Percentiles rank a stretch among this genome's conserved stretches.
These are phyloP conservation scores for Montipora capricornis DNA, from an alignment of 64 coral and sea anemone species.

Conservation along the genomic window DNA sequence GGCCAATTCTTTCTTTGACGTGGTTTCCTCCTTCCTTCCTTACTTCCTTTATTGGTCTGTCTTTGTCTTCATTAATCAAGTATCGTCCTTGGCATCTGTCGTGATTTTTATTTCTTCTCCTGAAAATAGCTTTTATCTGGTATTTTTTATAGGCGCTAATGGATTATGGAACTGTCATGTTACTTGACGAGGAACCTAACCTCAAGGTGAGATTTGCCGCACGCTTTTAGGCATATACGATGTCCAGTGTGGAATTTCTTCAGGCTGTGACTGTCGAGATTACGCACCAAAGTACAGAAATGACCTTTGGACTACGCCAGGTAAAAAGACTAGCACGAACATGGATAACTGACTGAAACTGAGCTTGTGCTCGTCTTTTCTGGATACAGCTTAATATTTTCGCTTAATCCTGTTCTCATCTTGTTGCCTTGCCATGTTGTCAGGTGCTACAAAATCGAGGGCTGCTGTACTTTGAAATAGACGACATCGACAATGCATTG, in stretches of 20 bases:
- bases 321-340: too few species aligned
- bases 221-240: not conserved
- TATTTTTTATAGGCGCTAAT: constrained; percentile 83
- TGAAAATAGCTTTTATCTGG: not conserved
- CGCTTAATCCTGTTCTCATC: not conserved
- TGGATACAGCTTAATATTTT: too few species aligned
- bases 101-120: not conserved
- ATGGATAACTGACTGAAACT: too few species aligned
- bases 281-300: too few species aligned
- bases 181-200: constrained; percentile 74
- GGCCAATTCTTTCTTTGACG: too few species aligned
- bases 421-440: not conserved
- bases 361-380: too few species aligned
- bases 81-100: not conserved
- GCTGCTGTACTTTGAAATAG: constrained; percentile 89
- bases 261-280: too few species aligned
- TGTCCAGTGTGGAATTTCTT: too few species aligned
- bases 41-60: not conserved
- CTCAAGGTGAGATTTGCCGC: constrained; percentile 72
- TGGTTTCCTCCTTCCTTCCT: too few species aligned
- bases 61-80: not conserved
- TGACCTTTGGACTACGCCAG: too few species aligned
- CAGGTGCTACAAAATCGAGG: constrained; percentile 99
- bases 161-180: constrained; percentile 97
- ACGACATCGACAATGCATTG: constrained; percentile 91